phyloP scores from a whole-genome alignment of 2,797 vertebrate species.

The Phalloptychus januarius region DNA sequence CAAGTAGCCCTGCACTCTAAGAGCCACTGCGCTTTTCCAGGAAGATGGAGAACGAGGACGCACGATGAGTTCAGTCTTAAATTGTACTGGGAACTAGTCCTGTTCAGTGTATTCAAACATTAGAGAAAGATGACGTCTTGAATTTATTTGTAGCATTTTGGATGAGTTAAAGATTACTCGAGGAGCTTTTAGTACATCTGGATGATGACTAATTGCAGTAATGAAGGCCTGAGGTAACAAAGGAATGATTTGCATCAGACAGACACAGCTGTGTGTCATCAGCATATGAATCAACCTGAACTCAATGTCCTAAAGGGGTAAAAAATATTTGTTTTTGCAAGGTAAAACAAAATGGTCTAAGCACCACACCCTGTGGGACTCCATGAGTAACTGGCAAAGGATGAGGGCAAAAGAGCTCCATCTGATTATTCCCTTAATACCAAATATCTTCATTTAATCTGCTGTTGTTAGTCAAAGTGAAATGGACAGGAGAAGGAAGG shows the following conservation, averaged over 20 bases:
- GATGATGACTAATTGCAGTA: not conserved
- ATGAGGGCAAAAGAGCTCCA: not conserved
- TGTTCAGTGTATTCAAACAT: not conserved
- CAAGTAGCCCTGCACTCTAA: not conserved
- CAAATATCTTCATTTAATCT: not conserved
- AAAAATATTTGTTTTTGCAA: not conserved
- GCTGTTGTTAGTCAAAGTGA: conserved; percentile 3
- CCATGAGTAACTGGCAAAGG: not conserved
- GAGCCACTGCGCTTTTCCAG: not conserved
- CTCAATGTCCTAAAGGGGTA: not conserved
- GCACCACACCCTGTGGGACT: not conserved
- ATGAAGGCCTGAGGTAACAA: not conserved
- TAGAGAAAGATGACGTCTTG: not conserved
- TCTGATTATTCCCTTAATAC: not conserved
- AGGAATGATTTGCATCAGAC: not conserved
- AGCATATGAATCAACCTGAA: not conserved
- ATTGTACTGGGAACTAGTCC: not conserved
- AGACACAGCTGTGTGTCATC: not conserved
- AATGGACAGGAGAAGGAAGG: conserved; percentile 12
- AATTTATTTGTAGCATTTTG: not conserved
- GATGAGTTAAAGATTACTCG: not conserved
- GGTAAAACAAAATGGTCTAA: not conserved
- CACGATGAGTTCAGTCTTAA: not conserved
- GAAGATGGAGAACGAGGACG: not conserved
- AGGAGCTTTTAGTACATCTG: not conserved